Conservation (phyloP, 2,888 invertebrate genomes). For the Aphelenchoides bicaudatus region DNA sequence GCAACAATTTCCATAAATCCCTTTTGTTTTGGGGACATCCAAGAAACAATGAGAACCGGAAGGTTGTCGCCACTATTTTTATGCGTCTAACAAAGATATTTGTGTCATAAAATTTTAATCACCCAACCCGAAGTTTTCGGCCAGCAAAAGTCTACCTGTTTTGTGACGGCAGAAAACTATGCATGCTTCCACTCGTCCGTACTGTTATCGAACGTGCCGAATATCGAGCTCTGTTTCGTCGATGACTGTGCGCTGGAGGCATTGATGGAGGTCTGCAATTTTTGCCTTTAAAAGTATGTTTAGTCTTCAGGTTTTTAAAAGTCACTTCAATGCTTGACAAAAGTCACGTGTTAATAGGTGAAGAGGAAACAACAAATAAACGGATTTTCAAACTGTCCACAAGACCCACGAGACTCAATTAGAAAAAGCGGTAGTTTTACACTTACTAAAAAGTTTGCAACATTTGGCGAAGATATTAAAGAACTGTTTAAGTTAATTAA, state of each 20-base stretch:
- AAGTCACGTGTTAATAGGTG: too few relatives aligned
- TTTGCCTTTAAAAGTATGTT: not conserved
- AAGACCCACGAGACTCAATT: not conserved
- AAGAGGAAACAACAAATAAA: slow-evolving; percentile 1
- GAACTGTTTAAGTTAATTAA: too few relatives aligned
- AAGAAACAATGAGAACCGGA: too few relatives aligned
- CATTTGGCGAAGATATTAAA: too few relatives aligned
- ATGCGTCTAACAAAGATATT: too few relatives aligned
- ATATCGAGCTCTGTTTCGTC: too few relatives aligned
- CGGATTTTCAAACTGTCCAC: not conserved
- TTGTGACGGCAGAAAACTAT: slow-evolving; percentile 14
- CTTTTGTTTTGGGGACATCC: too few relatives aligned
- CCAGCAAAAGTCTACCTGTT: slow-evolving; percentile 13
- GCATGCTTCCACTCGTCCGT: slow-evolving; percentile 6
- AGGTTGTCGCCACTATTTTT: too few relatives aligned
- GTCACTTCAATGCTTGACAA: not conserved
- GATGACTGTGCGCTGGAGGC: slow-evolving; percentile 5
- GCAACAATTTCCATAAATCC: too few relatives aligned
- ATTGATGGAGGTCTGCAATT: not conserved
- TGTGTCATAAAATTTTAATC: not conserved
- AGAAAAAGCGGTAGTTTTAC: not conserved
- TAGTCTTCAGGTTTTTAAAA: not conserved
- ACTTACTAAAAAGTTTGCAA: too few relatives aligned
- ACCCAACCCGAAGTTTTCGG: not conserved
- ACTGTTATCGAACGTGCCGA: slow-evolving; percentile 3